These are phyloP conservation scores for Dolomedes plantarius DNA, from an alignment of 2,888 invertebrate genomes.

Conservation along the genomic window DNA sequence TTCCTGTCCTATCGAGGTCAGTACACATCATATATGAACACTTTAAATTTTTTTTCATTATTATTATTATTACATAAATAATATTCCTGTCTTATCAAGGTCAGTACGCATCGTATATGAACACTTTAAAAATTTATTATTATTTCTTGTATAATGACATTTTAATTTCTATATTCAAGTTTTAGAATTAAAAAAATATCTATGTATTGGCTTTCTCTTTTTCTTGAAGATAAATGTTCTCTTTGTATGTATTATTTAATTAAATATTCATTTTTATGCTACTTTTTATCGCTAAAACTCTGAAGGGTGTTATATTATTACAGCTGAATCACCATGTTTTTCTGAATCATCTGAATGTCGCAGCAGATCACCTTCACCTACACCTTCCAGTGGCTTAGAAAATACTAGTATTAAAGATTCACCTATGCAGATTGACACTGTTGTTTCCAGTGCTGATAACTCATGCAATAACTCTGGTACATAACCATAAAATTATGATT, in stretches of 20 bases:
- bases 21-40: not conserved
- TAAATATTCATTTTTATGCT: too few species aligned
- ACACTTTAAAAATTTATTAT: not conserved
- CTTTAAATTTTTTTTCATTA: not conserved
- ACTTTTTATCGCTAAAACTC: too few species aligned
- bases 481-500: too few species aligned
- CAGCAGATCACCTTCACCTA: slow-evolving; percentile 86
- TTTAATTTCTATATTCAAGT: not conserved
- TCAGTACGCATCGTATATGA: not conserved
- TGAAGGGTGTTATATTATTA: slow-evolving; percentile 4
- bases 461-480: slow-evolving; percentile 71
- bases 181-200: too few species aligned
- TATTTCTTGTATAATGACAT: not conserved
- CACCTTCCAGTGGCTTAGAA: slow-evolving; percentile 91
- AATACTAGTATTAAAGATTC: slow-evolving; percentile 89
- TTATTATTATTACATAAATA: not conserved
- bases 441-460: slow-evolving; percentile 69
- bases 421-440: slow-evolving; percentile 87
- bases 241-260: too few species aligned
- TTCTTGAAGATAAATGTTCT: too few species aligned
- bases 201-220: too few species aligned
- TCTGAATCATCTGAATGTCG: slow-evolving; percentile 73
- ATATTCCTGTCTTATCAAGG: slow-evolving; percentile 57
- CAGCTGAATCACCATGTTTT: slow-evolving; percentile 71
- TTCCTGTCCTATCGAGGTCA: slow-evolving; percentile 63